phyloP scores from a whole-genome alignment of 2,888 invertebrate species.

The Parascotia fuliginaria region DNA sequence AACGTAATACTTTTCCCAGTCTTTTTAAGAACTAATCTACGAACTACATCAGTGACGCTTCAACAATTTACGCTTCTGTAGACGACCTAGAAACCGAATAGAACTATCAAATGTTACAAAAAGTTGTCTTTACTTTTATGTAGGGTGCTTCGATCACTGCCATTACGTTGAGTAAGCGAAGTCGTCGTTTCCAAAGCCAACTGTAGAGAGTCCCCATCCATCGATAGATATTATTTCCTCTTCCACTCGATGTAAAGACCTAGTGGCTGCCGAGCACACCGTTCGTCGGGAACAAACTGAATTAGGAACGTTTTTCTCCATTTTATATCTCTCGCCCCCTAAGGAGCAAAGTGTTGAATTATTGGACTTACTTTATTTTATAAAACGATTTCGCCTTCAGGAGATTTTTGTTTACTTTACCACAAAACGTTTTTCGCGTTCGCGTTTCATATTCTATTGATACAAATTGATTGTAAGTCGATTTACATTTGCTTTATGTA shows the following conservation, averaged over 20 bases:
- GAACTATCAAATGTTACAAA: conserved; percentile 41
- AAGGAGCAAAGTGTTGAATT: conserved; percentile 80
- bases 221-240: conserved; percentile 71
- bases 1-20: conserved; percentile 29
- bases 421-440: conserved; percentile 61
- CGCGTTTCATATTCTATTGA: conserved; percentile 61
- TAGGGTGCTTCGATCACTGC: conserved; percentile 33
- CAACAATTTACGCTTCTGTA: conserved; percentile 14
- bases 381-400: conserved; percentile 71
- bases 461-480: conserved; percentile 54
- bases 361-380: conserved; percentile 82
- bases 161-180: conserved; percentile 58
- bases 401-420: conserved; percentile 76
- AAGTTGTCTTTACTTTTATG: conserved; percentile 43
- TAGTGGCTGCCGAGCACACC: conserved; percentile 65
- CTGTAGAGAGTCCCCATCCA: conserved; percentile 55
- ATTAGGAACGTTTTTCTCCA: conserved; percentile 81
- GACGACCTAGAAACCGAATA: conserved; percentile 21
- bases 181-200: conserved; percentile 55
- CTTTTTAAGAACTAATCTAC: conserved; percentile 20
- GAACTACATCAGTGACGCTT: conserved; percentile 20
- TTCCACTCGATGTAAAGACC: conserved; percentile 61
- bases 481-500: conserved; percentile 39
- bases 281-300: conserved; percentile 75
- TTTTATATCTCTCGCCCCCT: conserved; percentile 76